A percentile compares a stretch with the other conserved stretches of the same genome.
These are phyloP conservation scores for Drosophila ohnishii DNA, from an alignment of 1,140 invertebrate species.

Conservation along the genomic window DNA sequence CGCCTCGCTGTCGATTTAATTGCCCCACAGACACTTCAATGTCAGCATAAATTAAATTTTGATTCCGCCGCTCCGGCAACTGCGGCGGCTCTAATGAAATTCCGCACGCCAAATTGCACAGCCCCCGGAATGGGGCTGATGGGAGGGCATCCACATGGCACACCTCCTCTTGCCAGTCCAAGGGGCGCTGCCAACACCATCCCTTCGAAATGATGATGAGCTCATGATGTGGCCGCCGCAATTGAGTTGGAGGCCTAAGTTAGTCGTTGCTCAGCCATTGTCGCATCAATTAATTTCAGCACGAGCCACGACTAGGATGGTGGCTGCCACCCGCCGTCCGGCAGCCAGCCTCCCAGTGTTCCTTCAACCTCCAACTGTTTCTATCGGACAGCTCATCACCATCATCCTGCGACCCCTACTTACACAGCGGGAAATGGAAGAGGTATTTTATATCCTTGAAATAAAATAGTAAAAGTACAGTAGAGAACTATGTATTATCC, in stretches of 20 bases:
- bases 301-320: conserved; percentile 42
- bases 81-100: conserved; percentile 62
- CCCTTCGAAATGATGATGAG: conserved; percentile 51
- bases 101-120: conserved; percentile 60
- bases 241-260: conserved; percentile 58
- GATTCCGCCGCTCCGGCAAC: conserved; percentile 50
- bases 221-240: conserved; percentile 55
- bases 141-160: conserved; percentile 18
- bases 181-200: not conserved
- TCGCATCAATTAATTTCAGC: conserved; percentile 70
- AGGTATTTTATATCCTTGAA: not conserved
- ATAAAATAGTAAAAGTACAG: not conserved
- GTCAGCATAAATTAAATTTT: conserved; percentile 79
- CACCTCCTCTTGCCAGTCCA: not conserved
- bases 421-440: not conserved
- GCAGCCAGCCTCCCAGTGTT: not conserved
- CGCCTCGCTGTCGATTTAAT: conserved; percentile 66
- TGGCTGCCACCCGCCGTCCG: not conserved
- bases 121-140: conserved; percentile 11
- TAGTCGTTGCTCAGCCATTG: conserved; percentile 57
- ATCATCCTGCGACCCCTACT: conserved; percentile 18
- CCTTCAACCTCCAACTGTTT: not conserved
- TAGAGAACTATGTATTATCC: not conserved
- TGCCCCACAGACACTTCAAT: conserved; percentile 73
- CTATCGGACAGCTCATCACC: conserved; percentile 20